Evolutionary conservation across 2,888 invertebrate species (phyloP), one percentile per base, ranked within the genome.

Genomic region (Suillia variegata): DNA sequence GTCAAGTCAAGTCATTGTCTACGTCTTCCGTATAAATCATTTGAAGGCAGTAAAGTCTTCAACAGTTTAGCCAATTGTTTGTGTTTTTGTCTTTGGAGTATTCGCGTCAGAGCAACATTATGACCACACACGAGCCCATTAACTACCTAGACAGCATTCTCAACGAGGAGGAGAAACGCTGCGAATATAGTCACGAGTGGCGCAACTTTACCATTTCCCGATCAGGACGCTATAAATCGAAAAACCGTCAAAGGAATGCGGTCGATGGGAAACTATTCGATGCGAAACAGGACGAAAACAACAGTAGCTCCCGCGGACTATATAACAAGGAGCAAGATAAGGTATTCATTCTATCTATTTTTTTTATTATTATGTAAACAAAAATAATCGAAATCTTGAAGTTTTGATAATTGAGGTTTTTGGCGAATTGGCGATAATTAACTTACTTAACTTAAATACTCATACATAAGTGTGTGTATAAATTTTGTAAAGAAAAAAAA

Each of bases 211-310:
- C 87, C n/a, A 86, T 87, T 66, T 87, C 87, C 0, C 78, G 87
- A 61, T 87, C 87, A 31, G 87, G 87, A 2, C 81, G 86, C 66
- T 84, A 87, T 81, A 84, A 83, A 70, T 86, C 86, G 65, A 83
- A 84, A 12, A 84, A 84, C 61, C 85, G 84, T 73, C 85, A 85
- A 65, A 79, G 87, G 21, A 83, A 85, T 64, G 83, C 84, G 0
- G 77, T 87, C 47, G 82, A 83, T 61, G 74, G 84, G 58, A 86
- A 85, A 59, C 75, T 86, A 31, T 87, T 85, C 71, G 86, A 85
- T 68, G 71, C 63, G 54, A 17, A 58, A 21, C 26, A 49, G 22
- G 15, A 62, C 58, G n/a, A n/a, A n/a, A n/a, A n/a, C n/a, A n/a
- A n/a, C n/a, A n/a, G n/a, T n/a, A 56, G 20, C 58, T 55, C 13